Conservation (phyloP, 2,888 invertebrate species). For the Pyrocoelia pectoralis region DNA sequence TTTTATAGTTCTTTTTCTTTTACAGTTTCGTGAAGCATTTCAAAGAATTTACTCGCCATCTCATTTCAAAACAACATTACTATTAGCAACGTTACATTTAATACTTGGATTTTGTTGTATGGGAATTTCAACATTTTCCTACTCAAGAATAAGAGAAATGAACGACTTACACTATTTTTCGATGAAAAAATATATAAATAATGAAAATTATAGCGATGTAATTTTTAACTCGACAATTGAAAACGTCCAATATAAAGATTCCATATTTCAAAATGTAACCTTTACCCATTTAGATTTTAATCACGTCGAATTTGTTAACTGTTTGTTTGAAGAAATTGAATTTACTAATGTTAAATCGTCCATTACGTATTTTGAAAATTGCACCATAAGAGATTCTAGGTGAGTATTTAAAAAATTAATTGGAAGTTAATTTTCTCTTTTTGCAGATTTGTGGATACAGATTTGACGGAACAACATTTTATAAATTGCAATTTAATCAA, state of each 20-base stretch:
- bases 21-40: conserved; percentile 75
- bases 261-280: conserved; percentile 69
- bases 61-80: conserved; percentile 68
- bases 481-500: conserved; percentile 66
- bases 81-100: conserved; percentile 67
- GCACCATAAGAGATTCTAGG: conserved; percentile 70
- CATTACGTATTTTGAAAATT: conserved; percentile 70
- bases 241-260: conserved; percentile 69
- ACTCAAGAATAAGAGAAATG: conserved; percentile 61
- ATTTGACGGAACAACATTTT: conserved; percentile 67
- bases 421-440: not conserved
- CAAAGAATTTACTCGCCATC: conserved; percentile 71
- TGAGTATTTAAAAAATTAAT: conserved; percentile 48
- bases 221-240: conserved; percentile 70
- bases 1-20: conserved; percentile 27
- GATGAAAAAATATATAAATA: conserved; percentile 46
- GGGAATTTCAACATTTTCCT: conserved; percentile 65
- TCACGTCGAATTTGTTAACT: conserved; percentile 75
- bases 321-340: conserved; percentile 72
- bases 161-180: conserved; percentile 56
- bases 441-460: conserved; percentile 74
- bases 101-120: conserved; percentile 63
- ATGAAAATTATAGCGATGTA: conserved; percentile 48
- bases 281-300: conserved; percentile 75
- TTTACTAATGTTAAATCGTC: conserved; percentile 78